phyloP scores from a whole-genome alignment of 2,113 vertebrate species.

The Corythoichthys intestinalis region DNA sequence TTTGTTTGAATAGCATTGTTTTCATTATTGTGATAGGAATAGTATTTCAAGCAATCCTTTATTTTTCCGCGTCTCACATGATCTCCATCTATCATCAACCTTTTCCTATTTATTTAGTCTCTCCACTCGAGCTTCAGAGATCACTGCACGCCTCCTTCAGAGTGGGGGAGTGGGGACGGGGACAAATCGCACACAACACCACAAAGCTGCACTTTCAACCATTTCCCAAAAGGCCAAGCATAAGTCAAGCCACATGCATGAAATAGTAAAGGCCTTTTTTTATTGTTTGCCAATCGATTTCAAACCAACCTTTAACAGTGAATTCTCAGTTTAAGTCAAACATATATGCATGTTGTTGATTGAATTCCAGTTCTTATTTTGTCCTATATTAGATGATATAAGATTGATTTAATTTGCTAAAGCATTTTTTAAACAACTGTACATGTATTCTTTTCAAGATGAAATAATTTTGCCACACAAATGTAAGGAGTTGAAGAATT shows the following conservation, averaged over 20 bases:
- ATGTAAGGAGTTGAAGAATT: not conserved
- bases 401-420: not conserved
- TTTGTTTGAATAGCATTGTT: not conserved
- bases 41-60: slow-evolving; percentile 2
- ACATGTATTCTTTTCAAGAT: not conserved
- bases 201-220: not conserved
- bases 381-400: not conserved
- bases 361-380: not conserved
- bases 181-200: slow-evolving; percentile 10
- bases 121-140: slow-evolving; percentile 11
- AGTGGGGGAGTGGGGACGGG: slow-evolving; percentile 10
- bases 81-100: slow-evolving; percentile 29
- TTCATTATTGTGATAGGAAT: not conserved
- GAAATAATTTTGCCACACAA: not conserved
- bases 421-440: not conserved
- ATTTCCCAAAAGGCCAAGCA: slow-evolving; percentile 10
- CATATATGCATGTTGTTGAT: not conserved
- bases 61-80: slow-evolving; percentile 15
- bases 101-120: slow-evolving; percentile 47
- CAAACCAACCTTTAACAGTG: not conserved
- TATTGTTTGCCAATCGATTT: not conserved
- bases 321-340: slow-evolving; percentile 1
- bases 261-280: slow-evolving; percentile 12
- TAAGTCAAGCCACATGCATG: not conserved
- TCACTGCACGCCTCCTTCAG: slow-evolving; percentile 23